Conservation (phyloP, 92 coral and sea anemone genomes). For the Meandrina meandrites region DNA sequence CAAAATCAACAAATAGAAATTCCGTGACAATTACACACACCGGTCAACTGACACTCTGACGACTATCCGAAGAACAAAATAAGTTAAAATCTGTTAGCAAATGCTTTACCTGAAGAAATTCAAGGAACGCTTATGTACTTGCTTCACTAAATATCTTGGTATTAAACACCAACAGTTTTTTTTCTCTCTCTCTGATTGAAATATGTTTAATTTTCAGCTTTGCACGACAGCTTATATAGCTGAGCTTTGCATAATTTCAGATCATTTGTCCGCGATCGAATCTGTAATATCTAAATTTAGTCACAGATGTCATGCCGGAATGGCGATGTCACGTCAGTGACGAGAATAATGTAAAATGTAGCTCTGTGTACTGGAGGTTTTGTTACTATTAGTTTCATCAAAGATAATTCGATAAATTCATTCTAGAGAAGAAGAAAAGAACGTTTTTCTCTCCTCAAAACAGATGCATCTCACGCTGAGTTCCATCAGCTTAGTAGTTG, state of each 20-base stretch:
- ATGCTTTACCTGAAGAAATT: background rate
- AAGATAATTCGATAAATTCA: background rate
- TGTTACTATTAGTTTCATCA: background rate
- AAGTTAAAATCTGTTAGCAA: background rate
- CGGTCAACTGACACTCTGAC: too few species aligned
- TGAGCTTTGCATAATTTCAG: background rate
- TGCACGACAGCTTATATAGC: background rate
- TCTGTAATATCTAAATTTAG: slow-evolving; percentile 11
- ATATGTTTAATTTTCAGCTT: background rate
- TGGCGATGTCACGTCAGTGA: background rate
- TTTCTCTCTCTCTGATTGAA: background rate
- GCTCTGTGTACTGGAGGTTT: background rate
- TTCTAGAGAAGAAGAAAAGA: background rate
- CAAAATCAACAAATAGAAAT: too few species aligned
- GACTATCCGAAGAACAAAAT: too few species aligned
- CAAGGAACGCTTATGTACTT: background rate
- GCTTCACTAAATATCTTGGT: background rate
- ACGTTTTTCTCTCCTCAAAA: background rate
- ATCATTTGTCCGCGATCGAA: too few species aligned
- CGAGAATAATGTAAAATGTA: background rate
- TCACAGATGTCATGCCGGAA: background rate
- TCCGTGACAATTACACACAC: too few species aligned
- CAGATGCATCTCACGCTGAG: background rate
- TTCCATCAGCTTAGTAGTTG: background rate
- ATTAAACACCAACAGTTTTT: background rate